Evolutionary conservation across 2,797 vertebrate species (phyloP).

Genomic region (Microcaecilia unicolor): DNA sequence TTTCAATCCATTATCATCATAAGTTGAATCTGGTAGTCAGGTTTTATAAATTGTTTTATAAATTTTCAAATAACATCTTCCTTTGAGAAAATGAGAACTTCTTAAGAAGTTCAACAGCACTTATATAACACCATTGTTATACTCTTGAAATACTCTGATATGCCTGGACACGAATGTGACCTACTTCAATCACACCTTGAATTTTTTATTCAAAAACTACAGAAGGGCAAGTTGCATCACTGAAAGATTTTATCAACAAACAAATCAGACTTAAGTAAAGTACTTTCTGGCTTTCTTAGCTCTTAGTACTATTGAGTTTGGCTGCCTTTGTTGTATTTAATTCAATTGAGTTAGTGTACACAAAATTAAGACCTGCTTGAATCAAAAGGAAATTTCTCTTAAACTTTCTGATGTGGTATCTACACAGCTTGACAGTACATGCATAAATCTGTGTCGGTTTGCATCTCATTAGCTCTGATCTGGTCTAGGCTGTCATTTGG

Average conservation of each 20-base stretch:
- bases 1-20: constrained; percentile 28
- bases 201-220: constrained; percentile 33
- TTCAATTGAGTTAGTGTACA: constrained; percentile 26
- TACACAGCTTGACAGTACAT: constrained; percentile 10
- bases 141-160: constrained; percentile 31
- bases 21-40: constrained; percentile 32
- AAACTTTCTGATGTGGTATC: constrained; percentile 25
- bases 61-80: constrained; percentile 27
- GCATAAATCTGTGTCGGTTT: not conserved
- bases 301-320: constrained; percentile 35
- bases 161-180: constrained; percentile 29
- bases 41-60: constrained; percentile 34
- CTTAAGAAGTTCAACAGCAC: constrained; percentile 12
- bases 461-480: not conserved
- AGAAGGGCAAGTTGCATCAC: constrained; percentile 44
- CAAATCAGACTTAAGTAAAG: constrained; percentile 39
- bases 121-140: constrained; percentile 12
- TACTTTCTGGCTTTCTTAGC: constrained; percentile 42
- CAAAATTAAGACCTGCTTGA: constrained; percentile 11
- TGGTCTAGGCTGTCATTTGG: constrained; percentile 1
- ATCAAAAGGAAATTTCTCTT: constrained; percentile 37
- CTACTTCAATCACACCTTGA: constrained; percentile 53
- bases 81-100: constrained; percentile 14
- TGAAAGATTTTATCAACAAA: constrained; percentile 38
- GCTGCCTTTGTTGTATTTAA: constrained; percentile 32